Evolutionary conservation across 1,140 invertebrate genomes (phyloP).

Genomic region (Hypsibius dujardini): DNA sequence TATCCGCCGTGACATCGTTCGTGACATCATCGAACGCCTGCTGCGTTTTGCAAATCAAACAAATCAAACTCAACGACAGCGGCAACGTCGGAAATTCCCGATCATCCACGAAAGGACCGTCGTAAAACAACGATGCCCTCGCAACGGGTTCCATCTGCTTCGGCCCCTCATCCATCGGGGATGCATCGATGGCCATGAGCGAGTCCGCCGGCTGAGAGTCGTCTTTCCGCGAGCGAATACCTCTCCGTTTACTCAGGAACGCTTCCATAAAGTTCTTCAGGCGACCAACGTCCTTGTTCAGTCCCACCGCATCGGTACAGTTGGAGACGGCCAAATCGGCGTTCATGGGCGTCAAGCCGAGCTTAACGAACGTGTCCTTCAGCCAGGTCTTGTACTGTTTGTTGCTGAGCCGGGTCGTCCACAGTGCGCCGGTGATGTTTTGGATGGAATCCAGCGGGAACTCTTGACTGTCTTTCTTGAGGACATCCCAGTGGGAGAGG

Average conservation of each 20-base stretch:
- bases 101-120: background rate
- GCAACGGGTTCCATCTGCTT: background rate
- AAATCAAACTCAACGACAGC: constrained; percentile 17
- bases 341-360: constrained; percentile 64
- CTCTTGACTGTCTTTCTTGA: constrained; percentile 42
- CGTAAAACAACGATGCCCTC: constrained; percentile 5
- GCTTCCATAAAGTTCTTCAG: constrained; percentile 38
- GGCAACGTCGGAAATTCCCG: constrained; percentile 18
- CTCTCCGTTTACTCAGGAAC: constrained; percentile 27
- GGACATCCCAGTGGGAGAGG: constrained; percentile 58
- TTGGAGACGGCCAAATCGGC: constrained; percentile 53
- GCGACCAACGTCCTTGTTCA: constrained; percentile 50
- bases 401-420: constrained; percentile 51
- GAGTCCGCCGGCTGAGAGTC: constrained; percentile 3
- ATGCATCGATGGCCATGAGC: background rate
- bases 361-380: constrained; percentile 64
- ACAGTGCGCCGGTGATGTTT: constrained; percentile 51
- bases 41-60: constrained; percentile 8
- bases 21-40: constrained; percentile 17
- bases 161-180: background rate
- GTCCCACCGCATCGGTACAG: constrained; percentile 46
- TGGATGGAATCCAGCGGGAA: constrained; percentile 38
- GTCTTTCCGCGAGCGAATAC: background rate
- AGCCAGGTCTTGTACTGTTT: constrained; percentile 54
- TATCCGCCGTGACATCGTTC: background rate